A percentile compares a stretch with the other conserved stretches of the same genome.
Conservation (phyloP, 2,888 invertebrate genomes). For the Drosophila mimetica region DNA sequence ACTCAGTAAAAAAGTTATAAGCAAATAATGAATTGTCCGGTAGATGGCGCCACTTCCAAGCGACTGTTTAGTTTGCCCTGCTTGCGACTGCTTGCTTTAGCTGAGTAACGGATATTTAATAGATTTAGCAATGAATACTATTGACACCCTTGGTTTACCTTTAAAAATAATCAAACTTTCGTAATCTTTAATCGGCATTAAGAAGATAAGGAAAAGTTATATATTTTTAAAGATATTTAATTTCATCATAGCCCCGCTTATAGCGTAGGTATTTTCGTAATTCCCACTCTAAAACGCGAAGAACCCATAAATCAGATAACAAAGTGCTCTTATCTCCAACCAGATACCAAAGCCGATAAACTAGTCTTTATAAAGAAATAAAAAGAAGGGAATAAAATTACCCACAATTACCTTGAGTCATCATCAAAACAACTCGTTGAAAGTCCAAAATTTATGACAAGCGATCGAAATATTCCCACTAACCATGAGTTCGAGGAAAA, state of each 20-base stretch:
- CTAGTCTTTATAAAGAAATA: constrained; percentile 18
- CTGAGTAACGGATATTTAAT: too few relatives aligned
- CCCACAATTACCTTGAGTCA: constrained; percentile 23
- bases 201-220: constrained; percentile 27
- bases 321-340: constrained; percentile 17
- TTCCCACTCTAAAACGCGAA: constrained; percentile 25
- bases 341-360: constrained; percentile 28
- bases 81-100: too few relatives aligned
- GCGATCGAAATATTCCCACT: constrained; percentile 6
- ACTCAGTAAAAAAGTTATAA: too few relatives aligned
- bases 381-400: constrained; percentile 7
- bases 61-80: too few relatives aligned
- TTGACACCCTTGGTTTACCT: too few relatives aligned
- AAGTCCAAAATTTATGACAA: constrained; percentile 11
- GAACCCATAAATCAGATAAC: constrained; percentile 33
- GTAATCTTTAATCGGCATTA: constrained; percentile 14
- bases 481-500: constrained; percentile 13
- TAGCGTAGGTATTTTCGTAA: constrained; percentile 11
- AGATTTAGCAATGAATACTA: too few relatives aligned
- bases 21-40: too few relatives aligned
- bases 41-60: too few relatives aligned
- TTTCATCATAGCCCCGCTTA: constrained; percentile 8
- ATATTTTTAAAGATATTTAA: constrained; percentile 11
- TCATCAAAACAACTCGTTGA: constrained; percentile 3
- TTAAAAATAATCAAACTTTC: background rate